A percentile compares a stretch with the other conserved stretches of the same genome.
Evolutionary conservation across 2,797 vertebrate species (phyloP).

Genomic region (Phoeniculus purpureus): DNA sequence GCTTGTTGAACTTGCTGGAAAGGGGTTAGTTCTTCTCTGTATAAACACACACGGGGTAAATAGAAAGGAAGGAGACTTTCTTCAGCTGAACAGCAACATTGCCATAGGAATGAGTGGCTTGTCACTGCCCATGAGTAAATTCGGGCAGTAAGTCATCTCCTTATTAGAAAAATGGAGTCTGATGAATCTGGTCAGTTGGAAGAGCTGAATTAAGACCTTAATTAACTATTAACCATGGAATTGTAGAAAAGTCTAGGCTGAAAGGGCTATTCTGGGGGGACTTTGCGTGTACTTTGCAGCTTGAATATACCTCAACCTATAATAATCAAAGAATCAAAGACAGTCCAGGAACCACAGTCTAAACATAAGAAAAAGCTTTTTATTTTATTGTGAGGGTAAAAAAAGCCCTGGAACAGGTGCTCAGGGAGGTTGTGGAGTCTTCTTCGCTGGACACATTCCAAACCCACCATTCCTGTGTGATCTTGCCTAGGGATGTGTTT

Average conservation of each 20-base stretch:
- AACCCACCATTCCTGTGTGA: too few relatives aligned
- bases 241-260: too few relatives aligned
- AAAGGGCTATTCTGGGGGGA: background rate
- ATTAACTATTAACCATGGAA: background rate
- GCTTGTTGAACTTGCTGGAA: background rate
- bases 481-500: too few relatives aligned
- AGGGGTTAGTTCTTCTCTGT: background rate
- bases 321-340: too few relatives aligned
- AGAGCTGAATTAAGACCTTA: background rate
- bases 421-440: too few relatives aligned
- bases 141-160: background rate
- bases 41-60: background rate
- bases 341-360: too few relatives aligned
- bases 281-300: background rate
- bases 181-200: background rate
- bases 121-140: accelerated
- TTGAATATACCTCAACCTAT: background rate
- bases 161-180: background rate
- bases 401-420: too few relatives aligned
- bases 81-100: accelerated
- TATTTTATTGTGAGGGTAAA: too few relatives aligned
- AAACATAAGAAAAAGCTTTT: too few relatives aligned
- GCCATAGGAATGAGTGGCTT: background rate
- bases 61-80: background rate
- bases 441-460: too few relatives aligned